Conservation (phyloP, 2,113 vertebrate species). For the Hassar affinis region DNA sequence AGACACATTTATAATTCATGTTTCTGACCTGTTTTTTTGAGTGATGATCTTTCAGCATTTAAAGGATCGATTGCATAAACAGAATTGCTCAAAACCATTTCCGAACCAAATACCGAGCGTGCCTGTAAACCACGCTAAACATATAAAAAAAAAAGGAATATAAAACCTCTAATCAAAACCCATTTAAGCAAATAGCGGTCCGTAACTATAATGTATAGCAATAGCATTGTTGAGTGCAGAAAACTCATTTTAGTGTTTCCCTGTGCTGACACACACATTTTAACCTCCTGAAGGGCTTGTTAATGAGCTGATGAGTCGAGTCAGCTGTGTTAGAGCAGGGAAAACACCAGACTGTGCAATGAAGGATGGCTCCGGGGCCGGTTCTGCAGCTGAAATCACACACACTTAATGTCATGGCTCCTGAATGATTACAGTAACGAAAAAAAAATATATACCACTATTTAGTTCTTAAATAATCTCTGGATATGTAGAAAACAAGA, state of each 20-base stretch:
- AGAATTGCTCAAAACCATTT: background rate
- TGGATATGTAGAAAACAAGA: background rate
- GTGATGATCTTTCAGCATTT: background rate
- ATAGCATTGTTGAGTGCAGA: background rate
- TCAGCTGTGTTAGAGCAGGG: conserved; percentile 11
- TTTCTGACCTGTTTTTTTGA: background rate
- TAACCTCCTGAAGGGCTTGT: conserved; percentile 1
- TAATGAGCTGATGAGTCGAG: conserved; percentile 30
- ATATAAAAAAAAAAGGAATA: background rate
- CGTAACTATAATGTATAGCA: background rate
- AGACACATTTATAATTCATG: conserved; percentile 2
- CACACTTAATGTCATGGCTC: background rate
- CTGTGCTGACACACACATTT: conserved; percentile 4
- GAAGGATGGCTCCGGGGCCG: background rate
- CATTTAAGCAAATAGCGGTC: background rate
- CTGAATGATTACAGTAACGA: background rate
- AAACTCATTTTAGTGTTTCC: background rate
- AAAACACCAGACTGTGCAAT: conserved; percentile 16
- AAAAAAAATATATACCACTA: background rate
- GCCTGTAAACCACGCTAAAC: background rate
- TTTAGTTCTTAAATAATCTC: background rate
- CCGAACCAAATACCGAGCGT: background rate
- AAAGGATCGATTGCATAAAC: background rate
- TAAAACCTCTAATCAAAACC: background rate
- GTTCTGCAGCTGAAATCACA: background rate